phyloP scores from a whole-genome alignment of 1,140 invertebrate species.

The Brachionus asplanchnoidis region DNA sequence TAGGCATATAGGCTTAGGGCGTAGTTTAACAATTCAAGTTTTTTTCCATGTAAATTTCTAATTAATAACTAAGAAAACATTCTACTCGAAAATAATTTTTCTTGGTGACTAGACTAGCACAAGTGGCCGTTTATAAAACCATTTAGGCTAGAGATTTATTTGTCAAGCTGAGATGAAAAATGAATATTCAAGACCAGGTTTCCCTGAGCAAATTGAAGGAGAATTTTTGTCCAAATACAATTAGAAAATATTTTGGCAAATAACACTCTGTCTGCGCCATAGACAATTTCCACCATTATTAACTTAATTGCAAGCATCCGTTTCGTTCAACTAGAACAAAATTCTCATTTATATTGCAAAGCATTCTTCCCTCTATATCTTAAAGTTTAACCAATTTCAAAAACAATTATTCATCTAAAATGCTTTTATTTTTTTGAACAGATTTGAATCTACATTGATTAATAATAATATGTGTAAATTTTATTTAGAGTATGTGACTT shows the following conservation, averaged over 20 bases:
- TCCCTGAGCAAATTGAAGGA: background rate
- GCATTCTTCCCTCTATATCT: background rate
- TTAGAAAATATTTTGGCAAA: background rate
- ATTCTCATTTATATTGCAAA: constrained; percentile 19
- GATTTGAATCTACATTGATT: constrained; percentile 19
- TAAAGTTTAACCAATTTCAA: background rate
- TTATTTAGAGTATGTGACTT: constrained; percentile 5
- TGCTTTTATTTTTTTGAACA: background rate
- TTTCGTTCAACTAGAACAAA: constrained; percentile 14
- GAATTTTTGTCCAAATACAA: background rate
- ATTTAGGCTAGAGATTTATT: background rate
- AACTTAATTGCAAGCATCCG: background rate
- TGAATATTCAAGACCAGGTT: background rate
- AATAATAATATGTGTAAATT: constrained; percentile 11
- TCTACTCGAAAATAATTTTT: background rate
- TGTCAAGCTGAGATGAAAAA: background rate
- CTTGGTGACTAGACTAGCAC: background rate
- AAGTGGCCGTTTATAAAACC: background rate
- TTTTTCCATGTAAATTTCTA: background rate
- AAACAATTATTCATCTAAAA: background rate
- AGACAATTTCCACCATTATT: background rate
- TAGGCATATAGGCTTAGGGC: background rate
- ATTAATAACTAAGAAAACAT: background rate
- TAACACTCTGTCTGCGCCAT: background rate
- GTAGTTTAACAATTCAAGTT: background rate